Evolutionary conservation across 2,888 invertebrate genomes (phyloP).

Genomic region (Drosophila tanythrix): DNA sequence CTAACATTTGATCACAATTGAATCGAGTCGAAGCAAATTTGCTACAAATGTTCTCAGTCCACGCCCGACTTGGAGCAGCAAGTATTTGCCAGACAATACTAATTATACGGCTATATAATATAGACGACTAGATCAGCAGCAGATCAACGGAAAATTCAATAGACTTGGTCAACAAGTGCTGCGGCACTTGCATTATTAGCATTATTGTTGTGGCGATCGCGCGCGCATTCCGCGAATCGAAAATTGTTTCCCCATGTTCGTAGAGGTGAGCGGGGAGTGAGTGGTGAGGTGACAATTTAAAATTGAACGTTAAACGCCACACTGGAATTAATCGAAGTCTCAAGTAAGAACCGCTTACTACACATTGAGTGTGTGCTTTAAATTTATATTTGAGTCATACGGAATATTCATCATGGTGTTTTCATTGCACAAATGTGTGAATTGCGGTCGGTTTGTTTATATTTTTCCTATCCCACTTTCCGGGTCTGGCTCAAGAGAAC

Average conservation of each 20-base stretch:
- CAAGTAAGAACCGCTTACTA: constrained; percentile 20
- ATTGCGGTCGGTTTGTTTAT: constrained; percentile 9
- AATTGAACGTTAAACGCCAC: constrained; percentile 34
- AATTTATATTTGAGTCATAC: constrained; percentile 5
- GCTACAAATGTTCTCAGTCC: constrained; percentile 19
- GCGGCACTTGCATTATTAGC: constrained; percentile 42
- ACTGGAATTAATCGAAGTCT: constrained; percentile 24
- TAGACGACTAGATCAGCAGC: constrained; percentile 39
- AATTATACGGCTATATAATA: constrained; percentile 54
- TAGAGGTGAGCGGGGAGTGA: not conserved
- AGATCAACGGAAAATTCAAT: constrained; percentile 32
- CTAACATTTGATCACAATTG: constrained; percentile 30
- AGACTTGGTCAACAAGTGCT: constrained; percentile 59
- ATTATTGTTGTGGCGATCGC: constrained; percentile 40
- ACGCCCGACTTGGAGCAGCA: constrained; percentile 24
- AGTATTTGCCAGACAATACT: constrained; percentile 47
- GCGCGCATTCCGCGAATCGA: constrained; percentile 40
- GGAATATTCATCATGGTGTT: constrained; percentile 22
- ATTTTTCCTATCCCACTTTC: not conserved
- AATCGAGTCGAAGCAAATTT: constrained; percentile 12
- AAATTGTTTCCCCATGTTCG: constrained; percentile 10
- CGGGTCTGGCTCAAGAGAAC: constrained; percentile 9
- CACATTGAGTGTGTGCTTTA: not conserved
- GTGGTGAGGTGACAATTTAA: constrained; percentile 18
- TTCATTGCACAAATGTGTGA: constrained; percentile 27